phyloP scores from a whole-genome alignment of 37 sponge, comb jelly and placozoan genomes.

The Mnemiopsis leidyi region DNA sequence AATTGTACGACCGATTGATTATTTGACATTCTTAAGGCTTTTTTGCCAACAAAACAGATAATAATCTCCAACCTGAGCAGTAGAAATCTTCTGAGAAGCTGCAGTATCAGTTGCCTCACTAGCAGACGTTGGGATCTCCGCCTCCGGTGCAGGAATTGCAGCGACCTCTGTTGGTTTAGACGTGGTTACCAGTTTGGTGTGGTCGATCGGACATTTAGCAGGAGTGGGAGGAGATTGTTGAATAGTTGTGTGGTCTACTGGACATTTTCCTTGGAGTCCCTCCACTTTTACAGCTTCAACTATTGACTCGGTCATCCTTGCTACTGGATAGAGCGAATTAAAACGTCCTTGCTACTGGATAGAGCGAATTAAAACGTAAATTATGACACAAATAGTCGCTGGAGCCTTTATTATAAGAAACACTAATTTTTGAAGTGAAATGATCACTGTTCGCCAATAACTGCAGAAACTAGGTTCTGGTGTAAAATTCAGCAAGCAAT shows the following conservation, averaged over 20 bases:
- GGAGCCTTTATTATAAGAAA: too few species aligned
- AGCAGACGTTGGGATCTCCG: neutral
- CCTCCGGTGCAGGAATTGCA: neutral
- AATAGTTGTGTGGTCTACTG: neutral
- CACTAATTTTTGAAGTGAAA: too few species aligned
- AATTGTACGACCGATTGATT: too few species aligned
- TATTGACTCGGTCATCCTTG: neutral
- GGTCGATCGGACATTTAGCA: conserved; percentile 3
- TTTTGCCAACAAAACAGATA: too few species aligned
- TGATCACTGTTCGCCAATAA: too few species aligned
- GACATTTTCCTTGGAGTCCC: conserved; percentile 33
- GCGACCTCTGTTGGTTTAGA: too few species aligned
- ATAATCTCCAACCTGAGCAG: conserved; percentile 51
- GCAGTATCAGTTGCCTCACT: neutral
- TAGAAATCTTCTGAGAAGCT: neutral
- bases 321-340: too few species aligned
- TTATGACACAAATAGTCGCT: too few species aligned
- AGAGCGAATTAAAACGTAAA: too few species aligned
- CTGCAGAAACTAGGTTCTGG: too few species aligned
- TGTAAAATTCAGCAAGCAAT: too few species aligned
- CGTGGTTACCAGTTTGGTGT: neutral
- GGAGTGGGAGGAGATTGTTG: neutral
- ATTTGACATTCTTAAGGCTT: too few species aligned
- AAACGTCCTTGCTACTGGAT: neutral
- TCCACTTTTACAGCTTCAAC: conserved; percentile 4